Evolutionary conservation across 2,888 invertebrate genomes (phyloP).

Genomic region (Aricia artaxerxes): DNA sequence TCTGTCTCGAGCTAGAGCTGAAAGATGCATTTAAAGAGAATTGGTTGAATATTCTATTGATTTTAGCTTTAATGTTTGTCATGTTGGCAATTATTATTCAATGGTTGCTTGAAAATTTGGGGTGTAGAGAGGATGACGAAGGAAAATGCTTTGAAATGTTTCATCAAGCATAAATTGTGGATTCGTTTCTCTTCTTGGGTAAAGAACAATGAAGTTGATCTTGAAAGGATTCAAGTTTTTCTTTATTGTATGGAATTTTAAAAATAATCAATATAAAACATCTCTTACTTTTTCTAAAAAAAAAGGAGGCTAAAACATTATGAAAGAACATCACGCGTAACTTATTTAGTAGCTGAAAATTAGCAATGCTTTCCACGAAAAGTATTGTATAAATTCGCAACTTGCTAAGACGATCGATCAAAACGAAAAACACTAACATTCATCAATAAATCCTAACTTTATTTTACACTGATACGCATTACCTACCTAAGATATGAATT

Average conservation of each 20-base stretch:
- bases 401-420: not conserved
- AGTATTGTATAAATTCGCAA: not conserved
- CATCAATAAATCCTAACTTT: not conserved
- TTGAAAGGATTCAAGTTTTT: too few relatives aligned
- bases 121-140: constrained; percentile 49
- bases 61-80: constrained; percentile 62
- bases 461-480: not conserved
- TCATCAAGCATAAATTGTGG: constrained; percentile 29
- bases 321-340: not conserved
- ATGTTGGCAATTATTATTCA: constrained; percentile 62
- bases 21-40: constrained; percentile 65
- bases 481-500: not conserved
- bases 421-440: constrained; percentile 11
- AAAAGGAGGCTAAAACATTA: not conserved
- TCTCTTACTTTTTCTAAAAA: not conserved
- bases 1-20: constrained; percentile 63
- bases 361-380: constrained; percentile 17
- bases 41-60: constrained; percentile 67
- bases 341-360: not conserved
- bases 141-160: constrained; percentile 59
- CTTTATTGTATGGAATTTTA: too few relatives aligned
- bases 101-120: constrained; percentile 55
- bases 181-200: not conserved
- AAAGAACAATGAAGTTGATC: not conserved
- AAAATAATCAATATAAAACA: too few relatives aligned